These are phyloP conservation scores for Chanos chanos DNA, from an alignment of 2,797 vertebrate species.

Conservation along the genomic window DNA sequence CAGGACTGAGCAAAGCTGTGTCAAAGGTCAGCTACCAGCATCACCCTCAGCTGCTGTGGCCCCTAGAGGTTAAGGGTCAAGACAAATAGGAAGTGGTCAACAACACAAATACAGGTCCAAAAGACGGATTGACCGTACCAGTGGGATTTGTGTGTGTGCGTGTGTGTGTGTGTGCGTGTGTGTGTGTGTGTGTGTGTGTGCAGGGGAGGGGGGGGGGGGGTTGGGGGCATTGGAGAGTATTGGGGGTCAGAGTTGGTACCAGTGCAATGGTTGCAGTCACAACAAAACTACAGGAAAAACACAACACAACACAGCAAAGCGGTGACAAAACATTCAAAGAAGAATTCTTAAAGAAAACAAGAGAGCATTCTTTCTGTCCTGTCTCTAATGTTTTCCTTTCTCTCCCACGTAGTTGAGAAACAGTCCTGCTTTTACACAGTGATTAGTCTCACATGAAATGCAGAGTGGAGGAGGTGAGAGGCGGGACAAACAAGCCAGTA, in stretches of 20 bases:
- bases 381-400: constrained; percentile 23
- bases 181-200: constrained; percentile 2
- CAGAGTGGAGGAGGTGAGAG: constrained; percentile 10
- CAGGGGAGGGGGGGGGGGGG: constrained; percentile 32
- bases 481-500: neutral
- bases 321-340: constrained; percentile 38
- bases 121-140: constrained; percentile 33
- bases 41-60: constrained; percentile 49
- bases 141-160: constrained; percentile 27
- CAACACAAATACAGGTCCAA: constrained; percentile 49
- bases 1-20: neutral
- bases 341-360: constrained; percentile 41
- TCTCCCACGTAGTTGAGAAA: constrained; percentile 7
- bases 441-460: constrained; percentile 16
- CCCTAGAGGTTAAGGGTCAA: constrained; percentile 53
- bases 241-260: constrained; percentile 11
- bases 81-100: constrained; percentile 60
- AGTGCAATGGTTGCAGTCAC: constrained; percentile 10
- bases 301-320: constrained; percentile 26
- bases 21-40: constrained; percentile 15
- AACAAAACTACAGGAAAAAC: constrained; percentile 34
- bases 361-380: constrained; percentile 1
- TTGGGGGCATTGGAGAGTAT: constrained; percentile 3
- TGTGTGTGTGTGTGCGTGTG: neutral
- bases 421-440: neutral